These are phyloP conservation scores for Stercorarius parasiticus DNA, from an alignment of 2,113 vertebrate genomes.

Conservation along the genomic window DNA sequence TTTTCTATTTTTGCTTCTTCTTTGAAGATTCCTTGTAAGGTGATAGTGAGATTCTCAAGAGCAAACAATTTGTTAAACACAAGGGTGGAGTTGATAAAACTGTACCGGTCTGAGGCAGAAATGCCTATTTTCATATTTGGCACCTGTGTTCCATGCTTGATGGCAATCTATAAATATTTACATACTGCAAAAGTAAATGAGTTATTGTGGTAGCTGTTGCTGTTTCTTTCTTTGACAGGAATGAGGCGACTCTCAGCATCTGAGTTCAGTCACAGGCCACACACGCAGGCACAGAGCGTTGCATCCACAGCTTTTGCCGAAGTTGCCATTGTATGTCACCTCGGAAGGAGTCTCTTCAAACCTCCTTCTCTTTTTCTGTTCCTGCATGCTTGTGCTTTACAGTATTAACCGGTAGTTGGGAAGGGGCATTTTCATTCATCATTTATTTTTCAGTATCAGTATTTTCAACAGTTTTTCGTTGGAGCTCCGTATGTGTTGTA, in stretches of 20 bases:
- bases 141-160: background rate
- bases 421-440: background rate
- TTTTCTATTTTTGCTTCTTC: background rate
- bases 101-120: background rate
- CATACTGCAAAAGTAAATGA: slow-evolving; percentile 5
- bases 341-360: background rate
- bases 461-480: background rate
- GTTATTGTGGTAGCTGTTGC: slow-evolving; percentile 8
- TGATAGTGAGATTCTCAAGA: background rate
- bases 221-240: slow-evolving; percentile 14
- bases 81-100: slow-evolving; percentile 22
- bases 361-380: background rate
- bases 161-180: slow-evolving; percentile 52
- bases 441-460: background rate
- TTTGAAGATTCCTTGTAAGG: background rate
- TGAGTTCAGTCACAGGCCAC: background rate
- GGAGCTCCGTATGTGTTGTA: background rate
- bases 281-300: background rate
- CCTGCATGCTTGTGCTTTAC: background rate
- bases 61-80: background rate
- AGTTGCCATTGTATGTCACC: background rate
- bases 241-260: background rate
- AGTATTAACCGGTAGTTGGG: background rate
- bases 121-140: slow-evolving; percentile 27
- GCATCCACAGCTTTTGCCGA: background rate